Evolutionary conservation across 2,888 invertebrate genomes (phyloP).

Genomic region (Machimus rusticus): DNA sequence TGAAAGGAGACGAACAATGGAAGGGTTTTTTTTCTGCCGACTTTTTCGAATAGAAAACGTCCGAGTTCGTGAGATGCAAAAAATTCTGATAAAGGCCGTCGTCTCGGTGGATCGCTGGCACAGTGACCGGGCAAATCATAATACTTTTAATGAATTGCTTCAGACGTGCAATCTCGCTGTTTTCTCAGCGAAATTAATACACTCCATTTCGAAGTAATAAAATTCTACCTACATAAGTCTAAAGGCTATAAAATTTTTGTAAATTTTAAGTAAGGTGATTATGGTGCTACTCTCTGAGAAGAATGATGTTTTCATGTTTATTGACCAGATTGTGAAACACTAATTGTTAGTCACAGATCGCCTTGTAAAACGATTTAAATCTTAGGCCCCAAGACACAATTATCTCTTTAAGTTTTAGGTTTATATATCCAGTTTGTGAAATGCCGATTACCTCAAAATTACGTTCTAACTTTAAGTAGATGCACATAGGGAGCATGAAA

Average conservation of each 20-base stretch:
- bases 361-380: background rate
- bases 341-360: background rate
- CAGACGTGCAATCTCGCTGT: background rate
- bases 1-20: constrained; percentile 23
- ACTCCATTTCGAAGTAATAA: background rate
- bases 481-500: too few relatives aligned
- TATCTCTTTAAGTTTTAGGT: too few relatives aligned
- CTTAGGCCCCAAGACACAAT: background rate
- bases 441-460: too few relatives aligned
- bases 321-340: background rate
- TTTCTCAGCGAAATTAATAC: background rate
- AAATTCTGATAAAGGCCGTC: background rate
- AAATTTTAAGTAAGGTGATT: background rate
- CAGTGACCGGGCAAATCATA: background rate
- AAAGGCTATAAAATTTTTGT: background rate
- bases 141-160: background rate
- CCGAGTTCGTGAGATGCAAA: constrained; percentile 1
- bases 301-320: background rate
- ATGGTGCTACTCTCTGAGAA: background rate
- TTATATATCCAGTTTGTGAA: too few relatives aligned
- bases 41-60: background rate
- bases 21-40: background rate
- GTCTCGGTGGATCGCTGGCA: background rate
- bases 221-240: background rate
- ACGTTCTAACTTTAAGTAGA: too few relatives aligned